Conservation (phyloP, 2,797 vertebrate species). For the Cossypha heuglini region DNA sequence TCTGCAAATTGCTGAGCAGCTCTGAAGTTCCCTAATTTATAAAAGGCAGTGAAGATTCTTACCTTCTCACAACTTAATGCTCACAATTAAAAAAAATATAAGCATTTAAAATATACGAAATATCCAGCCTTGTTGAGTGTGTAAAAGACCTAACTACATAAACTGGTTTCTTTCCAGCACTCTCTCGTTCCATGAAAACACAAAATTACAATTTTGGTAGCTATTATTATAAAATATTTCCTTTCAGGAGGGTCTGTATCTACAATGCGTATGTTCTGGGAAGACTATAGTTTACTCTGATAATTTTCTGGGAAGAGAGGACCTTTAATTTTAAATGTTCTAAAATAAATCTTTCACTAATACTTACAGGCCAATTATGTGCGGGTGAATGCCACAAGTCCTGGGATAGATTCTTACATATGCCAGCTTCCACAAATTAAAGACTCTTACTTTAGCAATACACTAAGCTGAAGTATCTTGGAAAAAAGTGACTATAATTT, state of each 20-base stretch:
- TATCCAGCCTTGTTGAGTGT: not conserved
- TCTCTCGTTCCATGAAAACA: slow-evolving; percentile 21
- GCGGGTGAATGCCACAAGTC: not conserved
- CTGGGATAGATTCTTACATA: not conserved
- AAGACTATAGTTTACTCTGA: slow-evolving; percentile 49
- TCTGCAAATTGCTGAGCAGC: not conserved
- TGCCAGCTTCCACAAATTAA: slow-evolving; percentile 14
- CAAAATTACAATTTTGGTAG: slow-evolving; percentile 32
- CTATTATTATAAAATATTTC: slow-evolving; percentile 53
- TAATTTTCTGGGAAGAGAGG: slow-evolving; percentile 27
- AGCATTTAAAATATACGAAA: not conserved
- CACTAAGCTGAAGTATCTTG: not conserved
- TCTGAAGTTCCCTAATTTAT: not conserved
- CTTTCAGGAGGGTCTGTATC: slow-evolving; percentile 42
- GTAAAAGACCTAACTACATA: not conserved
- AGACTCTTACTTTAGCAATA: not conserved
- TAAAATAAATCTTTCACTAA: slow-evolving; percentile 28
- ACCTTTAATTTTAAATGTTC: slow-evolving; percentile 15
- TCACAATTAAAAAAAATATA: not conserved
- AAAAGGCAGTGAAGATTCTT: not conserved
- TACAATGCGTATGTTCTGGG: slow-evolving; percentile 34
- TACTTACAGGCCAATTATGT: not conserved
- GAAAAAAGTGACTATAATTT: not conserved
- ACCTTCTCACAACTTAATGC: not conserved
- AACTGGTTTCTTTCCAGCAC: not conserved